Percentiles rank a stretch among this genome's conserved stretches.
Evolutionary conservation across 2,888 invertebrate species (phyloP).

Genomic region (Aspidapion aeneum): DNA sequence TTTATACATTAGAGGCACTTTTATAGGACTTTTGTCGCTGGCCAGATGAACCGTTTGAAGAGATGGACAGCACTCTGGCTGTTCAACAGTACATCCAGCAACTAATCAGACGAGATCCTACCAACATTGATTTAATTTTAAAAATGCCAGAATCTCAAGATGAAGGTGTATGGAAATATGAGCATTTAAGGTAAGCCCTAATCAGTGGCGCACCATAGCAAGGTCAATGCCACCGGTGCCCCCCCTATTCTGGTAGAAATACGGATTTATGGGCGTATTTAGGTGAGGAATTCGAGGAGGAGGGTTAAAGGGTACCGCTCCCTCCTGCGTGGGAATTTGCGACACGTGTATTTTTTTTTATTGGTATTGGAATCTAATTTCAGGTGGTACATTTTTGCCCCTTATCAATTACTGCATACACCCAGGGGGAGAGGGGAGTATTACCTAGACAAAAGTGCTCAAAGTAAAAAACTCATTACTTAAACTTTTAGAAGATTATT

Average conservation of each 20-base stretch:
- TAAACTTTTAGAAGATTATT: too few species aligned
- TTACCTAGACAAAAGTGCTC: neutral
- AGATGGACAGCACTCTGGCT: slow-evolving; percentile 98
- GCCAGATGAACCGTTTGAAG: slow-evolving; percentile 98
- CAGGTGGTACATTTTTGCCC: neutral
- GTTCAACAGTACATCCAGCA: slow-evolving; percentile 99
- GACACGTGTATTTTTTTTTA: too few species aligned
- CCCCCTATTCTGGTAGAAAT: too few species aligned
- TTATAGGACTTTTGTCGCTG: slow-evolving; percentile 91
- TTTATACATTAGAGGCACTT: too few species aligned
- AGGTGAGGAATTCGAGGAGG: too few species aligned
- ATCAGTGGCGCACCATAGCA: too few species aligned
- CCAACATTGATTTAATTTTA: slow-evolving; percentile 90
- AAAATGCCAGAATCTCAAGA: slow-evolving; percentile 97
- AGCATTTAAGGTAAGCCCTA: slow-evolving; percentile 88
- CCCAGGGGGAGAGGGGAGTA: neutral
- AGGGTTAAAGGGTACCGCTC: too few species aligned
- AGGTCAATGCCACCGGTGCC: too few species aligned
- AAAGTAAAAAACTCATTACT: neutral
- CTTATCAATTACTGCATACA: neutral
- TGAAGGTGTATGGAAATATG: slow-evolving; percentile 99
- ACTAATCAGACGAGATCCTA: slow-evolving; percentile 88
- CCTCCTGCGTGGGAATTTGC: too few species aligned
- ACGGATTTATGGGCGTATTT: too few species aligned
- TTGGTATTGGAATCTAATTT: neutral